Evolutionary conservation across 2,113 vertebrate genomes (phyloP).

Genomic region (Muntiacus muntjak): DNA sequence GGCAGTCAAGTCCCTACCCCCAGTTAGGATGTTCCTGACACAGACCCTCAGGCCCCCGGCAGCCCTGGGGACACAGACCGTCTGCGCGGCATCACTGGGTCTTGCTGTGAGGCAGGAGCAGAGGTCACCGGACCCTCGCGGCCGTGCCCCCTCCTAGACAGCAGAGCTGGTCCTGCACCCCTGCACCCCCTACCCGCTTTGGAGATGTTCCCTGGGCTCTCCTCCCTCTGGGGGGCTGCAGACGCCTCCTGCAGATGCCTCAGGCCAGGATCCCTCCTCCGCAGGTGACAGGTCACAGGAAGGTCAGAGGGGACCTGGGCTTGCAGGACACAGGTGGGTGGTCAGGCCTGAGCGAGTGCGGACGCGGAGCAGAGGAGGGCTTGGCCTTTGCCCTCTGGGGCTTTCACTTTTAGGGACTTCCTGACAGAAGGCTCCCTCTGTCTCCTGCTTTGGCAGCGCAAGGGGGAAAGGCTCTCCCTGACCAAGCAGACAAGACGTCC

Average conservation of each 20-base stretch:
- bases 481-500: not conserved
- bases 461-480: not conserved
- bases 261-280: not conserved
- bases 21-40: not conserved
- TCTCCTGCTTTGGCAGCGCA: not conserved
- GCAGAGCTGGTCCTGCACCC: not conserved
- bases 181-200: accelerated
- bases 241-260: too few species aligned
- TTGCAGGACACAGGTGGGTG: not conserved
- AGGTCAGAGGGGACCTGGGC: not conserved
- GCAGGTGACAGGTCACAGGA: not conserved
- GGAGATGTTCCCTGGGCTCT: too few species aligned
- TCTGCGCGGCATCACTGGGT: not conserved
- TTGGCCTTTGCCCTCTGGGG: not conserved
- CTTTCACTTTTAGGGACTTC: not conserved
- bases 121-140: not conserved
- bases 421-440: not conserved
- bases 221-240: not conserved
- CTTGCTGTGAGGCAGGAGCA: not conserved
- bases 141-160: not conserved
- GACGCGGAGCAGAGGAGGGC: accelerated
- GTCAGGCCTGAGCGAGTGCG: not conserved
- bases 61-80: not conserved
- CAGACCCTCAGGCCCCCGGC: not conserved
- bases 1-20: not conserved